Evolutionary conservation across 2,797 vertebrate genomes (phyloP).

Genomic region (Gymnoscopelus microlampas): DNA sequence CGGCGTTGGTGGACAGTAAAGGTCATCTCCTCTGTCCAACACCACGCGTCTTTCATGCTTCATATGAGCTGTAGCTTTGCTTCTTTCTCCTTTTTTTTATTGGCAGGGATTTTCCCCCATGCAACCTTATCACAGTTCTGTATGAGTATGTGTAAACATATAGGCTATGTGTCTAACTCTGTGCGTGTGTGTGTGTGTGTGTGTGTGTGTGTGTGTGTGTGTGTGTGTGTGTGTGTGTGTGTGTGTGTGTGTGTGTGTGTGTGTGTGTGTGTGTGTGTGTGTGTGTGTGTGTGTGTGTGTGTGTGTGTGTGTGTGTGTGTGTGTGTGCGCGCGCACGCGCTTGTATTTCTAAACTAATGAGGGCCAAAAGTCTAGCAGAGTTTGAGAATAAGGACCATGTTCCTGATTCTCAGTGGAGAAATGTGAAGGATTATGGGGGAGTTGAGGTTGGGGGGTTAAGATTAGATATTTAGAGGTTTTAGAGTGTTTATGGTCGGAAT

Average conservation of each 20-base stretch:
- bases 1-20: conserved; percentile 40
- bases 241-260: conserved; percentile 11
- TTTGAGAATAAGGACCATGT: too few species aligned
- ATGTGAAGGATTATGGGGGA: too few species aligned
- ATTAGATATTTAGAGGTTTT: too few species aligned
- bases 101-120: conserved; percentile 18
- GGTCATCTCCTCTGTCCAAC: conserved; percentile 39
- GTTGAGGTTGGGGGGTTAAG: too few species aligned
- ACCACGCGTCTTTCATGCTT: conserved; percentile 13
- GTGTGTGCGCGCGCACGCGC: not conserved
- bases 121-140: not conserved
- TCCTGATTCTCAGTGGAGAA: too few species aligned
- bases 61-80: conserved; percentile 17
- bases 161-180: too few species aligned
- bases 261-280: conserved; percentile 4
- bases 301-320: not conserved
- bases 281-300: not conserved
- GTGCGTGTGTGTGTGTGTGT: too few species aligned
- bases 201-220: too few species aligned
- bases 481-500: too few species aligned
- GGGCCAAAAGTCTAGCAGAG: too few species aligned
- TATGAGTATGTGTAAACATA: not conserved
- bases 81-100: not conserved
- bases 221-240: too few species aligned
- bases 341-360: too few species aligned